Evolutionary conservation across 2,888 invertebrate species (phyloP).

Genomic region (Cephus runcator): DNA sequence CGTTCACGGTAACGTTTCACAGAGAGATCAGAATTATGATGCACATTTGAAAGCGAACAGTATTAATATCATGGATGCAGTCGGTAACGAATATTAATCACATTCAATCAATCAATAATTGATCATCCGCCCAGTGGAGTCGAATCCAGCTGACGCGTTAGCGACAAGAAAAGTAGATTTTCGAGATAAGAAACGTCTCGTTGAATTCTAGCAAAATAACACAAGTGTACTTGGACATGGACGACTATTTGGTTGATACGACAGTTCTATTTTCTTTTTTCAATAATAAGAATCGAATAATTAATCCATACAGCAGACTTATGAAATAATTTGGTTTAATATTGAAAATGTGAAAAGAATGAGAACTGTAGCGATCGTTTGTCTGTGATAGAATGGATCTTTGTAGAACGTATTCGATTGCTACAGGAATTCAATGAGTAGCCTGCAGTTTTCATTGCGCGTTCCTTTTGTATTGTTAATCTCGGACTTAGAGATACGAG

Average conservation of each 20-base stretch:
- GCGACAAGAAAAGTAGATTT: not conserved
- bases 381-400: not conserved
- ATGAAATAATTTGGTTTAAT: no score
- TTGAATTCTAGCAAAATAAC: no score
- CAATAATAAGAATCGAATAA: not conserved
- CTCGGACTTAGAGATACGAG: not conserved
- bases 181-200: not conserved
- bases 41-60: not conserved
- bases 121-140: not conserved
- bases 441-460: not conserved
- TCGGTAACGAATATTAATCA: not conserved
- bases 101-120: not conserved
- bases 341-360: not conserved
- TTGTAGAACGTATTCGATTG: not conserved
- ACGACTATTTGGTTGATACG: not conserved
- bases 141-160: not conserved
- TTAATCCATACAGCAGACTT: not conserved
- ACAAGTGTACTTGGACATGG: not conserved
- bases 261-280: not conserved
- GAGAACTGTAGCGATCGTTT: not conserved
- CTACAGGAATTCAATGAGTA: not conserved
- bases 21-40: not conserved
- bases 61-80: constrained; percentile 7
- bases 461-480: not conserved
- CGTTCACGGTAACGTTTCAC: not conserved